Evolutionary conservation across 1,140 invertebrate genomes (phyloP).

Genomic region (Mylabris phalerata): DNA sequence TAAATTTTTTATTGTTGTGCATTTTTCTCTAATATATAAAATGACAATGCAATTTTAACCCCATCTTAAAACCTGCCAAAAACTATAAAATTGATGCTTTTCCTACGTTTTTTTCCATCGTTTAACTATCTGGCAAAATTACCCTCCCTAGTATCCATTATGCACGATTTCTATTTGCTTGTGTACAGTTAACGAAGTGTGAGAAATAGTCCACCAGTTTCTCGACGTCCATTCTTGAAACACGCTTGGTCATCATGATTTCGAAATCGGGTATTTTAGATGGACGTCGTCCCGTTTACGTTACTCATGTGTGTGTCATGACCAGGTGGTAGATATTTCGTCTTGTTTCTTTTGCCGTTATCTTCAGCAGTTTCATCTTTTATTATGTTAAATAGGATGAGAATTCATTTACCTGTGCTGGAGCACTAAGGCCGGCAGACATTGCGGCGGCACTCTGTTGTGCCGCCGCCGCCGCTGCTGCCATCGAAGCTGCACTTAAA

Average conservation of each 20-base stretch:
- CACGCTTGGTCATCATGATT: conserved; percentile 22
- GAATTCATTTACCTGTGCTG: conserved; percentile 47
- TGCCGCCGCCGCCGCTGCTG: conserved; percentile 56
- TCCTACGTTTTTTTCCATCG: background rate
- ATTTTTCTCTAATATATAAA: too few species aligned
- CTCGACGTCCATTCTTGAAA: conserved; percentile 4
- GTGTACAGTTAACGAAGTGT: conserved; percentile 36
- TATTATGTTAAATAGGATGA: too few species aligned
- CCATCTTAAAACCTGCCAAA: conserved; percentile 9
- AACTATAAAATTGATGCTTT: conserved; percentile 8
- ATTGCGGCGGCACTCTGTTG: conserved; percentile 54
- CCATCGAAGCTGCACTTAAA: conserved; percentile 56
- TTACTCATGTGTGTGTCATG: conserved; percentile 8
- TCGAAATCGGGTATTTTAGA: conserved; percentile 18
- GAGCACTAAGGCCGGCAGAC: conserved; percentile 50
- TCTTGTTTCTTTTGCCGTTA: too few species aligned
- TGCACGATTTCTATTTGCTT: conserved; percentile 33
- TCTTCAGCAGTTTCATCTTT: too few species aligned
- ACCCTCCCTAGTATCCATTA: background rate
- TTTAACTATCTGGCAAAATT: too few species aligned
- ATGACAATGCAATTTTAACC: conserved; percentile 12
- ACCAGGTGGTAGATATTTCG: conserved; percentile 17
- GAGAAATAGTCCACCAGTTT: conserved; percentile 34
- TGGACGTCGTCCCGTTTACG: conserved; percentile 4
- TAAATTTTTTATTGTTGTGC: too few species aligned